A percentile compares a stretch with the other conserved stretches of the same genome.
Conservation (phyloP, 2,888 invertebrate species). For the Portevinia maculata region DNA sequence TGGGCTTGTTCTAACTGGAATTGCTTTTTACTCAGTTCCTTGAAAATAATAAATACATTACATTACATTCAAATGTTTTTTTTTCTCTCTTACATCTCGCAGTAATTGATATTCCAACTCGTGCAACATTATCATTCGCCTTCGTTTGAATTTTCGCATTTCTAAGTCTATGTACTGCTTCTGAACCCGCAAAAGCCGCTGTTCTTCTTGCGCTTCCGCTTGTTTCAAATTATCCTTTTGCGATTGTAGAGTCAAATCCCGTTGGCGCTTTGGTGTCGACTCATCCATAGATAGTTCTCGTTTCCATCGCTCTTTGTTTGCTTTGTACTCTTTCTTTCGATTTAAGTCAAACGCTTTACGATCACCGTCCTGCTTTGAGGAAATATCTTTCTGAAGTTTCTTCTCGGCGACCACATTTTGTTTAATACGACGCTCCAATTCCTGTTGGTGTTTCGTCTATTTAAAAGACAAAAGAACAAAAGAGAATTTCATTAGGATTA, state of each 20-base stretch:
- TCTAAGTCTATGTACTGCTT: slow-evolving; percentile 96
- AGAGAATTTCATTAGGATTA: not conserved
- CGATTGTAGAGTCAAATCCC: slow-evolving; percentile 94
- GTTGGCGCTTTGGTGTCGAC: slow-evolving; percentile 94
- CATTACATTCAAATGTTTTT: slow-evolving; percentile 1
- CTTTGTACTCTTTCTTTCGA: slow-evolving; percentile 98
- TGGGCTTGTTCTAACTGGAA: slow-evolving; percentile 98
- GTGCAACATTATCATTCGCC: slow-evolving; percentile 93
- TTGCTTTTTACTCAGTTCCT: slow-evolving; percentile 97
- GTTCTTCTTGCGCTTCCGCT: slow-evolving; percentile 95
- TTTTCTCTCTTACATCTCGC: slow-evolving; percentile 87
- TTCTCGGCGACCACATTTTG: slow-evolving; percentile 95
- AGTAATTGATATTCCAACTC: slow-evolving; percentile 95
- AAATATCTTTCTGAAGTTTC: slow-evolving; percentile 96
- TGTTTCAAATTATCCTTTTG: slow-evolving; percentile 96
- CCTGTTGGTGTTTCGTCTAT: slow-evolving; percentile 89
- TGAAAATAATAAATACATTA: slow-evolving; percentile 56
- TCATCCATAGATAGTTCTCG: slow-evolving; percentile 95
- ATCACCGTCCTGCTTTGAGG: slow-evolving; percentile 94
- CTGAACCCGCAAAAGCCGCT: slow-evolving; percentile 93
- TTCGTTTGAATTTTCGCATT: slow-evolving; percentile 95
- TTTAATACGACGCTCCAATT: slow-evolving; percentile 91
- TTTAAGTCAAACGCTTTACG: slow-evolving; percentile 95
- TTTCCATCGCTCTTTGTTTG: slow-evolving; percentile 98
- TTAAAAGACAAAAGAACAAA: slow-evolving; percentile 27